Conservation (phyloP, 2,113 vertebrate species). For the Heloderma charlesbogerti region DNA sequence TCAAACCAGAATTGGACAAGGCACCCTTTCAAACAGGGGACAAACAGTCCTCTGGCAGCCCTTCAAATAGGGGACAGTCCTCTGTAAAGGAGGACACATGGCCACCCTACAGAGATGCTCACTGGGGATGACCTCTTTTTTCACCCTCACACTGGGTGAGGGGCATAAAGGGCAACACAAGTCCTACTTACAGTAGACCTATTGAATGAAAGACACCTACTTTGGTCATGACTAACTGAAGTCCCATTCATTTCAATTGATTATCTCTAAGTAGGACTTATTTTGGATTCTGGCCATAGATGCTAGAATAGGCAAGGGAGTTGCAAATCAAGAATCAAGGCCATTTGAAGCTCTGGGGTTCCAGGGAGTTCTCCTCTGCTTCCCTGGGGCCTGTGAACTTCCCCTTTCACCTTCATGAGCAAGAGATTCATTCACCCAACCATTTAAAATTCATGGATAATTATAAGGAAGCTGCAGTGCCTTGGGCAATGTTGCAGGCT, state of each 20-base stretch:
- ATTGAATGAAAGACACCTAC: too few relatives aligned
- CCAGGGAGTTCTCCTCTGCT: slow-evolving; percentile 25
- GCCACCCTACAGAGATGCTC: not conserved
- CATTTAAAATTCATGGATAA: slow-evolving; percentile 49
- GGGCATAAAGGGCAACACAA: not conserved
- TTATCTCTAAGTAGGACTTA: too few relatives aligned
- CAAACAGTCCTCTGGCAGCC: too few relatives aligned
- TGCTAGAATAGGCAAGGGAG: not conserved
- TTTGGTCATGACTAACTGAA: too few relatives aligned
- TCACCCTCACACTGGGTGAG: not conserved
- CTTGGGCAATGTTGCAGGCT: slow-evolving; percentile 19
- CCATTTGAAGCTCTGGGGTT: not conserved
- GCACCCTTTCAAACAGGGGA: too few relatives aligned
- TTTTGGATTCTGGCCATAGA: too few relatives aligned
- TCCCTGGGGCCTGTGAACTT: slow-evolving; percentile 25
- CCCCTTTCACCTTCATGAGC: slow-evolving; percentile 15
- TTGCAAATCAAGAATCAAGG: not conserved
- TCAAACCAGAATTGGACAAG: too few relatives aligned
- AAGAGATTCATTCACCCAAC: slow-evolving; percentile 18
- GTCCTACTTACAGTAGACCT: too few relatives aligned
- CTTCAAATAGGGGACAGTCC: too few relatives aligned
- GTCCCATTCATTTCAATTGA: too few relatives aligned
- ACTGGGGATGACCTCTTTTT: slow-evolving; percentile 19
- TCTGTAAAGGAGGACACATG: too few relatives aligned
- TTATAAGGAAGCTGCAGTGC: slow-evolving; percentile 28